Base-by-base conservation (phyloP, 2,113 vertebrate species). In the Alces alces region DNA sequence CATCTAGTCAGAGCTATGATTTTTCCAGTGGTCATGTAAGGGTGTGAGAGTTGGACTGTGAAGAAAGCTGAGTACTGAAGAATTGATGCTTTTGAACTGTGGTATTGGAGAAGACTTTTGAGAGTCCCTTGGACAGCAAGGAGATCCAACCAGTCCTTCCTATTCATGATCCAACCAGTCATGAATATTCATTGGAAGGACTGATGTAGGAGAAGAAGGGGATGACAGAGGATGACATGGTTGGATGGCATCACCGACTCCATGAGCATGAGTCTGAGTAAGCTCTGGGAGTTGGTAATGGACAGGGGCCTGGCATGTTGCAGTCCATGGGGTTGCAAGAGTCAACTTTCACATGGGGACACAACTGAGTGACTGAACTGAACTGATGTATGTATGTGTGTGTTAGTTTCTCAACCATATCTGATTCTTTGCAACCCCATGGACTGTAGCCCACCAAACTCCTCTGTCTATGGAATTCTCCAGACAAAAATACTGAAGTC, bases 11-110 rank as follows among this genome's bases (percentile, higher is more conserved):
- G 21, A 70, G 9, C 19, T 70, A 36, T 36, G 17, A 6, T 70
- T 36, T 21, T 70, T 36, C 19, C n/a, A 21, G 9, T 36, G 11
- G n/a, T 11, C 64, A 70, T 21, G 9, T 21, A 70, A 36, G 17
- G 64, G 21, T 36, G 17, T 36, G n/a, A 66, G 33, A 66, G n/a
- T 36, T 21, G n/a, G 64, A 70, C 64, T 36, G 21, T 36, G 19
- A 70, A 36, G 17, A 70, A 21, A 70, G 9, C 17, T 70, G 4
- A 70, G 64, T 0, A 0, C n/a, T 9, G 1, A 36, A 36, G 4
- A 70, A 70, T 36, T 70, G n/a, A 36, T 36, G n/a, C 64, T 70
- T 70, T 21, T 36, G n/a, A 70, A 70, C n/a, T 70, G n/a, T 70
- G 64, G 9, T 70, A 9, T 6, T 70, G n/a, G 64, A 70, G 64